A percentile compares a stretch with the other conserved stretches of the same genome.
These are phyloP conservation scores for Halesus radiatus DNA, from an alignment of 1,140 invertebrate species.

Conservation along the genomic window DNA sequence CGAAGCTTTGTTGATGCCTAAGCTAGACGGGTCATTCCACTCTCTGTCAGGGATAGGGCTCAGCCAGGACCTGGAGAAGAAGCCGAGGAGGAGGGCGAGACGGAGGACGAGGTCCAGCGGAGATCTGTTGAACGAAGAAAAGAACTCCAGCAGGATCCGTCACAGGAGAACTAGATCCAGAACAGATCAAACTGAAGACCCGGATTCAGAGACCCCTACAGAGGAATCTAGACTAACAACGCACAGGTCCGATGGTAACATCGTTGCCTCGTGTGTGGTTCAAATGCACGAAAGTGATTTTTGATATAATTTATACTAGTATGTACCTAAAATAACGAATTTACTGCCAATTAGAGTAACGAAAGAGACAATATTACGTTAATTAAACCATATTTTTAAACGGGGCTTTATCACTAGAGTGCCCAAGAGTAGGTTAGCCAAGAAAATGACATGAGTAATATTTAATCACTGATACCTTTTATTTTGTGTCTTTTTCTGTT, in stretches of 20 bases:
- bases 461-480: too few species aligned
- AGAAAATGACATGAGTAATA: too few species aligned
- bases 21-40: slow-evolving; percentile 72
- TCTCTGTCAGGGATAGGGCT: slow-evolving; percentile 69
- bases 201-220: slow-evolving; percentile 46
- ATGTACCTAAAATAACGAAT: too few species aligned
- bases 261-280: neutral
- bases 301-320: neutral
- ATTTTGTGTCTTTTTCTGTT: too few species aligned
- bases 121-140: slow-evolving; percentile 66
- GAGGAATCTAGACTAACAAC: slow-evolving; percentile 32
- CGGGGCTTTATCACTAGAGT: too few species aligned
- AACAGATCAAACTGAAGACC: neutral
- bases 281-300: slow-evolving; percentile 47
- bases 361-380: too few species aligned
- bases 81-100: slow-evolving; percentile 63
- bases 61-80: slow-evolving; percentile 64
- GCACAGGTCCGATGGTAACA: slow-evolving; percentile 19
- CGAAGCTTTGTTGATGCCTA: slow-evolving; percentile 80
- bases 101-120: slow-evolving; percentile 70
- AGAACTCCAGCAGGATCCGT: slow-evolving; percentile 54
- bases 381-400: too few species aligned
- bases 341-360: too few species aligned
- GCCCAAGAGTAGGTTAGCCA: too few species aligned
- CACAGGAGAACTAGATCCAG: slow-evolving; percentile 24